A percentile compares a stretch with the other conserved stretches of the same genome.
Conservation (phyloP, 2,113 vertebrate species). For the Scophthalmus maximus region DNA sequence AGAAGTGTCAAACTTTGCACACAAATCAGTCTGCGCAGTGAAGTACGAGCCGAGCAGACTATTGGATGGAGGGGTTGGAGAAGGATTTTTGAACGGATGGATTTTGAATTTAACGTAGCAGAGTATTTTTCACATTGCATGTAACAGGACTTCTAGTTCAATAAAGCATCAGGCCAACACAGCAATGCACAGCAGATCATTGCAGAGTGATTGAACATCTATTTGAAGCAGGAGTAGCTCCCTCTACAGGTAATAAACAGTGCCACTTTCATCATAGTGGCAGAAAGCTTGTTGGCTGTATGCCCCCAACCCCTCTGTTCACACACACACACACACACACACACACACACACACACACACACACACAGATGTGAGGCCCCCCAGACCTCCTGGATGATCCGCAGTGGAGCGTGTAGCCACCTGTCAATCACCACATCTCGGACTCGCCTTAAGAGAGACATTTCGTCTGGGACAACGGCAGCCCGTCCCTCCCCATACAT, state of each 20-base stretch:
- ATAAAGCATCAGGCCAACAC: not conserved
- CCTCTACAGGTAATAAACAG: constrained; percentile 65
- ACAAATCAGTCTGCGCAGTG: not conserved
- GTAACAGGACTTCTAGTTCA: no score
- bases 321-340: constrained; percentile 40
- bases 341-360: constrained; percentile 43
- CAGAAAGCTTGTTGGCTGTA: constrained; percentile 6
- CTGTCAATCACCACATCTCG: constrained; percentile 79
- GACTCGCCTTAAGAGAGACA: constrained; percentile 80
- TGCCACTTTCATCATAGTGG: constrained; percentile 24
- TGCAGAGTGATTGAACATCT: constrained; percentile 8
- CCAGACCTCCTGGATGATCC: constrained; percentile 76
- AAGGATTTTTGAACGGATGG: no score
- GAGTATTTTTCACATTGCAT: no score
- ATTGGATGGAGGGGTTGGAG: no score
- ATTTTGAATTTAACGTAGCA: no score
- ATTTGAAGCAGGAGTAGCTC: constrained; percentile 52
- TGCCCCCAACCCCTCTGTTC: constrained; percentile 18
- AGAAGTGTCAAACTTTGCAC: not conserved
- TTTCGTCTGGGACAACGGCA: constrained; percentile 80
- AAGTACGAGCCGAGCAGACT: no score
- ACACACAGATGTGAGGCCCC: constrained; percentile 60
- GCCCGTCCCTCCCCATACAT: constrained; percentile 81
- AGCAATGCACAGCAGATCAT: not conserved
- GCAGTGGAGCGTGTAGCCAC: constrained; percentile 82